phyloP scores from a whole-genome alignment of 2,113 vertebrate genomes.

The Epinephelus fuscoguttatus region DNA sequence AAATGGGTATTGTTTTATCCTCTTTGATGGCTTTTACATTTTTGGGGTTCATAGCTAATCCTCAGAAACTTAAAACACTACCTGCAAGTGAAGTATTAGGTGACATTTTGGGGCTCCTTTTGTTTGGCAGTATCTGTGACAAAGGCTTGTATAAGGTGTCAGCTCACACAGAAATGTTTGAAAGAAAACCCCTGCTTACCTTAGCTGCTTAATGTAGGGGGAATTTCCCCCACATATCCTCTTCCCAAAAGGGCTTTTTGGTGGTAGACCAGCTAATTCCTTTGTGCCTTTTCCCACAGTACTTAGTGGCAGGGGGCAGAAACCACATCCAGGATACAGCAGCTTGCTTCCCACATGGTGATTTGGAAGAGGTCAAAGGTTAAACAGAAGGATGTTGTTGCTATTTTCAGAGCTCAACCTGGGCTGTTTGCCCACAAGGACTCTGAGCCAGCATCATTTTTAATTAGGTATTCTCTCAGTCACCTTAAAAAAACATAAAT shows the following conservation, averaged over 20 bases:
- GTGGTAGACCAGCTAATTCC: slow-evolving; percentile 35
- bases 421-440: background rate
- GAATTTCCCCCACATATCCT: background rate
- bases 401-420: slow-evolving; percentile 12
- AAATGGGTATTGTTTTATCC: background rate
- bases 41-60: background rate
- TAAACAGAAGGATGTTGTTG: slow-evolving; percentile 26
- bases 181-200: background rate
- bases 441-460: background rate
- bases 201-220: background rate
- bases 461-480: background rate
- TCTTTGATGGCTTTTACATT: background rate
- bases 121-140: background rate
- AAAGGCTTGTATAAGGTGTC: background rate
- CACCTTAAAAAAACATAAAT: background rate
- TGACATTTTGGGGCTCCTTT: no score
- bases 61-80: background rate
- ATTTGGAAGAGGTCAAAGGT: slow-evolving; percentile 53
- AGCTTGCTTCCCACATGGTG: slow-evolving; percentile 46
- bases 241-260: background rate
- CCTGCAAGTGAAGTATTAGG: background rate
- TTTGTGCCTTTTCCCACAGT: slow-evolving; percentile 36
- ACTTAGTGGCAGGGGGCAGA: slow-evolving; percentile 33
- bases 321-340: slow-evolving; percentile 61
- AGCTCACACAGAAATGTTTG: background rate